Conservation (phyloP, 2,797 vertebrate species). For the Zalophus californianus region DNA sequence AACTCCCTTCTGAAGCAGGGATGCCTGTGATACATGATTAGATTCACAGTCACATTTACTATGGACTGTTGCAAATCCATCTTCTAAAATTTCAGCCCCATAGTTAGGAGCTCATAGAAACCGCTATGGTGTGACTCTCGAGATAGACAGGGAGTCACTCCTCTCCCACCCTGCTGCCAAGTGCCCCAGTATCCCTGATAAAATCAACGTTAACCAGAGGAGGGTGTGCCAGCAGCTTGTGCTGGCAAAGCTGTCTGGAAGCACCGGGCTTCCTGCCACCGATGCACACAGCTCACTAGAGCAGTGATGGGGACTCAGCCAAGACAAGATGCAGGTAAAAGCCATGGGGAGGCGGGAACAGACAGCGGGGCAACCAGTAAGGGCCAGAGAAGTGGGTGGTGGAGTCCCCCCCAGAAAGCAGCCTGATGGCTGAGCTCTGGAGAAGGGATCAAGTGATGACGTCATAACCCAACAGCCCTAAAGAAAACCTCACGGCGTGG, state of each 20-base stretch:
- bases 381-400: neutral
- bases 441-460: neutral
- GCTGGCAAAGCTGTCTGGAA: neutral
- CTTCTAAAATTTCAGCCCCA: constrained; percentile 4
- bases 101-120: neutral
- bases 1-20: neutral
- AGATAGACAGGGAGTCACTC: neutral
- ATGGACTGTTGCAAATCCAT: neutral
- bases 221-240: neutral
- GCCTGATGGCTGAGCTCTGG: accelerated
- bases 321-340: neutral
- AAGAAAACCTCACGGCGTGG: neutral
- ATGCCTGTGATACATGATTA: neutral
- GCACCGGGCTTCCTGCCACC: neutral
- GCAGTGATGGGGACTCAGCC: neutral
- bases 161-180: neutral
- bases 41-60: neutral
- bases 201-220: neutral
- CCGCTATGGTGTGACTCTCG: neutral
- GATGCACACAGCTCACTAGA: neutral
- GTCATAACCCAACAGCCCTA: neutral
- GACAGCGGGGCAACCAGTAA: neutral
- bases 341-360: neutral
- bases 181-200: neutral
- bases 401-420: neutral